Conservation (phyloP, 2,888 invertebrate species). For the Arrhopalites spinosus region DNA sequence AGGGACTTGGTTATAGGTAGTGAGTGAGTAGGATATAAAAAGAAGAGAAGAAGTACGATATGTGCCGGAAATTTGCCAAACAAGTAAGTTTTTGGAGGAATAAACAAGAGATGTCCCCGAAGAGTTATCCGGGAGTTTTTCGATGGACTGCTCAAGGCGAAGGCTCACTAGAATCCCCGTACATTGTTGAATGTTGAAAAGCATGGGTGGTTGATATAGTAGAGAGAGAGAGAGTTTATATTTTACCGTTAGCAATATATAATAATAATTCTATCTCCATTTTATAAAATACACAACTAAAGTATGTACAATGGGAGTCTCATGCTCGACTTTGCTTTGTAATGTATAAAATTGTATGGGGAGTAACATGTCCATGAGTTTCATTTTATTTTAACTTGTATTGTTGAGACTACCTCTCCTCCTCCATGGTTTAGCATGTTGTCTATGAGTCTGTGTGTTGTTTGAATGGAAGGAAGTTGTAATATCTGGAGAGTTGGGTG, state of each 20-base stretch:
- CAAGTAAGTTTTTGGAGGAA: slow-evolving; percentile 33
- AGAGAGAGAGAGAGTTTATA: background rate
- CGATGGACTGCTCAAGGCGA: slow-evolving; percentile 33
- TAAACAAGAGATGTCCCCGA: slow-evolving; percentile 39
- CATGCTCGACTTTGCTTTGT: too few species aligned
- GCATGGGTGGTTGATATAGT: background rate
- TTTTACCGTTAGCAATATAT: too few species aligned
- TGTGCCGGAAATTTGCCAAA: slow-evolving; percentile 17
- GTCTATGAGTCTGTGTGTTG: background rate
- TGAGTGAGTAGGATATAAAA: background rate
- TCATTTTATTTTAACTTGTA: slow-evolving; percentile 3
- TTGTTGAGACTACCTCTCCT: background rate
- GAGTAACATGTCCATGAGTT: background rate
- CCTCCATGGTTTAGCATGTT: background rate
- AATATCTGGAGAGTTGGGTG: too few species aligned
- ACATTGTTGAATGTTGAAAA: background rate
- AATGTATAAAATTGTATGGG: too few species aligned
- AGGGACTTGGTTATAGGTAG: background rate
- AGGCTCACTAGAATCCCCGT: slow-evolving; percentile 28
- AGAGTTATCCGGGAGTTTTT: slow-evolving; percentile 38
- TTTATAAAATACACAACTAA: too few species aligned
- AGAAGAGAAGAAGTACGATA: background rate
- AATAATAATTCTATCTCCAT: too few species aligned
- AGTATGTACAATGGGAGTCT: too few species aligned
- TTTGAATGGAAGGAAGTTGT: background rate